Conservation (phyloP, 2,113 vertebrate species). For the Corvus hawaiiensis region DNA sequence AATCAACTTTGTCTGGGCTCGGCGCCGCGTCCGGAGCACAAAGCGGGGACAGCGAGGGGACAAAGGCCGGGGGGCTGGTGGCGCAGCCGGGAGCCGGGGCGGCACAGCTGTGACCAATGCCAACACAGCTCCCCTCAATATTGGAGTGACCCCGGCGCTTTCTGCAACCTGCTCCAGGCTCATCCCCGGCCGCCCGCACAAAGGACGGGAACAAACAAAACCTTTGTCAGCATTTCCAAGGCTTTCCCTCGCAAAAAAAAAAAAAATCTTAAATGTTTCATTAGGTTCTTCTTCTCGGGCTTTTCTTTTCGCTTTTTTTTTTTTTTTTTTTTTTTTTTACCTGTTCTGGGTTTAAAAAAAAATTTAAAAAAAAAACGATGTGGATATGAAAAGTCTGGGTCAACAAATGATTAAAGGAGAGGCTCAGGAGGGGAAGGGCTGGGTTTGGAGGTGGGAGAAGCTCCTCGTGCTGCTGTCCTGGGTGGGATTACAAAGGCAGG, state of each 20-base stretch:
- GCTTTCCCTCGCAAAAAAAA: conserved; percentile 61
- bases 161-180: conserved; percentile 70
- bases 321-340: neutral
- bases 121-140: conserved; percentile 81
- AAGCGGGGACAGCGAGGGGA: conserved; percentile 47
- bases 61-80: conserved; percentile 87
- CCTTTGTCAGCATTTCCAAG: conserved; percentile 80
- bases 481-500: neutral
- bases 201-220: conserved; percentile 71
- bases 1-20: conserved; percentile 75
- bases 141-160: conserved; percentile 82
- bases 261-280: conserved; percentile 90
- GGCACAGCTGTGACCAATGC: conserved; percentile 90
- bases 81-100: conserved; percentile 73
- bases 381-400: conserved; percentile 41
- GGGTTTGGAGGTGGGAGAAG: neutral
- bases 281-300: conserved; percentile 67
- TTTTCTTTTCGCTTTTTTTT: neutral
- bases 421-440: neutral
- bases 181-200: conserved; percentile 56
- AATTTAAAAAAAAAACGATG: neutral
- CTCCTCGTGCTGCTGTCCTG: neutral
- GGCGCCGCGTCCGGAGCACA: conserved; percentile 41
- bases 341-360: neutral
- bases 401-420: conserved; percentile 71